These are phyloP conservation scores for Drosophila bunnanda DNA, from an alignment of 2,888 invertebrate species.

Conservation along the genomic window DNA sequence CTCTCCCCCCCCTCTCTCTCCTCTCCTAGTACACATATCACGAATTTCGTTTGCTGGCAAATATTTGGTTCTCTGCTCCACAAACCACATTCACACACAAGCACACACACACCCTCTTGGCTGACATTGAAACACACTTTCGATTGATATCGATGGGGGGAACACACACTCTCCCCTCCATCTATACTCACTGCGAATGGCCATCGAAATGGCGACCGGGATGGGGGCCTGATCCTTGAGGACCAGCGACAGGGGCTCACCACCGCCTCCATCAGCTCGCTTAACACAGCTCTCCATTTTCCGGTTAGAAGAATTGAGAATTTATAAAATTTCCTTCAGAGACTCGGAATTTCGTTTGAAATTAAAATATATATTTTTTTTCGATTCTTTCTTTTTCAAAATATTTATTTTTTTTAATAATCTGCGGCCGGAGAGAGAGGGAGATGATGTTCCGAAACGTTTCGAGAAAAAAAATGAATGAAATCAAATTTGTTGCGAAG, in stretches of 20 bases:
- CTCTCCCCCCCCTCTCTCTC: slow-evolving; percentile 2
- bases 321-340: slow-evolving; percentile 15
- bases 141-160: slow-evolving; percentile 12
- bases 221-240: slow-evolving; percentile 9
- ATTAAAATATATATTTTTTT: too few species aligned
- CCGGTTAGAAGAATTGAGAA: slow-evolving; percentile 17
- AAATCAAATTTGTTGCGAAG: slow-evolving; percentile 22
- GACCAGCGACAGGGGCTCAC: background rate
- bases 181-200: slow-evolving; percentile 12
- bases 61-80: slow-evolving; percentile 7
- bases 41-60: slow-evolving; percentile 15
- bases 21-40: background rate
- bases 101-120: too few species aligned
- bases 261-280: background rate
- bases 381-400: slow-evolving; percentile 9
- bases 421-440: slow-evolving; percentile 9
- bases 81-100: background rate
- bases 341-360: slow-evolving; percentile 38
- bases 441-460: slow-evolving; percentile 42
- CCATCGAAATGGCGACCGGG: background rate
- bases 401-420: background rate
- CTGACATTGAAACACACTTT: slow-evolving; percentile 57
- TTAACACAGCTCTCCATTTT: slow-evolving; percentile 11
- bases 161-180: slow-evolving; percentile 5
- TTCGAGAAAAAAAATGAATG: slow-evolving; percentile 40